Percentiles rank a stretch among this genome's conserved stretches.
phyloP scores from a whole-genome alignment of 1,140 invertebrate species.

The Tetramorium alpestre region DNA sequence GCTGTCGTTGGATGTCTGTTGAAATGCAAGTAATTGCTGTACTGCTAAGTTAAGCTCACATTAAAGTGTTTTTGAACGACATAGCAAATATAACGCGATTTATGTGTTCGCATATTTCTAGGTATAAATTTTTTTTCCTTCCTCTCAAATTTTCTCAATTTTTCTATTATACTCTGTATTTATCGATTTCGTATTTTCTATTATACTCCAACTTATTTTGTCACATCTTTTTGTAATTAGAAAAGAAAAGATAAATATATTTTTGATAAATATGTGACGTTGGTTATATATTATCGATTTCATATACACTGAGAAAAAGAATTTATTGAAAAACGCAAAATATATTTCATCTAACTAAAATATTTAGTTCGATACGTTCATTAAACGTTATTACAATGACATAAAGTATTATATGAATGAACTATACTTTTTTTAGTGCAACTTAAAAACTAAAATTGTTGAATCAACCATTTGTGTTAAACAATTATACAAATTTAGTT shows the following conservation, averaged over 20 bases:
- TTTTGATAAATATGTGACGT: background rate
- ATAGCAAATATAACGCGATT: background rate
- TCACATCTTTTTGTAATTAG: background rate
- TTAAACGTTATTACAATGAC: no score
- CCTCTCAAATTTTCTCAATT: background rate
- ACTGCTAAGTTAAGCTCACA: background rate
- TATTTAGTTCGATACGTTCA: no score
- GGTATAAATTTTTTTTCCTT: background rate
- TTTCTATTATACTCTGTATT: background rate
- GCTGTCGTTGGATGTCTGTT: constrained; percentile 81
- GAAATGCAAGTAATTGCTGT: background rate
- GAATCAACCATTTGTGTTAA: no score
- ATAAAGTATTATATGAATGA: no score
- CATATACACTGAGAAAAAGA: background rate
- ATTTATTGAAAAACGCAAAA: no score
- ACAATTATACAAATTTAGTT: no score
- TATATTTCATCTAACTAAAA: no score
- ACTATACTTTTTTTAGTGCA: no score
- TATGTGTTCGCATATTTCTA: background rate
- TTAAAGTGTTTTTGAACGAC: background rate
- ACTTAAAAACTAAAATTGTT: no score
- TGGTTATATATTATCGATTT: background rate
- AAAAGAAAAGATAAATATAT: background rate
- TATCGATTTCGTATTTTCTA: background rate
- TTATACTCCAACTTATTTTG: background rate